Conservation (phyloP, 2,113 vertebrate species). For the Nothoprocta perdicaria region DNA sequence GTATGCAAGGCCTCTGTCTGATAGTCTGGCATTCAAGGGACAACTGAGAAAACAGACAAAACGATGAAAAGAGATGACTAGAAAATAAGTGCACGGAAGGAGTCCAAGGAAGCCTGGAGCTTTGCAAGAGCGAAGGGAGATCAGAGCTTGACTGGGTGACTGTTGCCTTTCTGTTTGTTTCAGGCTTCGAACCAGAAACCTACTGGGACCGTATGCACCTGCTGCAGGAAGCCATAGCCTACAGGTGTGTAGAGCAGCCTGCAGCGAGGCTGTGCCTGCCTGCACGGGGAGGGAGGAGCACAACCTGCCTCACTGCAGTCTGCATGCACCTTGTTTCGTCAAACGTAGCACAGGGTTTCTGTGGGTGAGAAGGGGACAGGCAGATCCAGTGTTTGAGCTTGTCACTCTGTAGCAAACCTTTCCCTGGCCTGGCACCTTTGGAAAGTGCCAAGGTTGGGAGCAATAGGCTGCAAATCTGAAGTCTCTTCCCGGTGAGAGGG, state of each 20-base stretch:
- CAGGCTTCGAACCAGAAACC: constrained; percentile 96
- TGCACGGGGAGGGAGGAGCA: not conserved
- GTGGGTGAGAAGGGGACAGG: not conserved
- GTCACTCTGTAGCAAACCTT: not conserved
- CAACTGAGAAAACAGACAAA: not conserved
- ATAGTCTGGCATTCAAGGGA: not conserved
- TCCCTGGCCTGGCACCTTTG: not conserved
- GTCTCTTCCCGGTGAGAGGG: not conserved
- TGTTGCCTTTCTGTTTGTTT: not conserved
- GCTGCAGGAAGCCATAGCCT: constrained; percentile 93
- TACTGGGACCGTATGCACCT: constrained; percentile 99
- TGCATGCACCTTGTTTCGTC: too few species aligned
- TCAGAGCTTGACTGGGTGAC: not conserved
- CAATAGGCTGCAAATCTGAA: not conserved
- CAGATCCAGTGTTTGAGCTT: not conserved
- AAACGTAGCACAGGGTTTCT: not conserved
- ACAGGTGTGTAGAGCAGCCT: constrained; percentile 79
- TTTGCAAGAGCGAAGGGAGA: not conserved
- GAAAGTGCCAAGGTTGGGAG: not conserved
- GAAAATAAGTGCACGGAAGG: not conserved
- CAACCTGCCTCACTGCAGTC: too few species aligned
- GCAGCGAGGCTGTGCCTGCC: not conserved
- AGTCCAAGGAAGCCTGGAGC: not conserved
- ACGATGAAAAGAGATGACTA: not conserved
- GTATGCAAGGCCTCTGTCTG: not conserved